These are phyloP conservation scores for Anas georgica DNA, from an alignment of 2,797 vertebrate genomes.

Conservation along the genomic window DNA sequence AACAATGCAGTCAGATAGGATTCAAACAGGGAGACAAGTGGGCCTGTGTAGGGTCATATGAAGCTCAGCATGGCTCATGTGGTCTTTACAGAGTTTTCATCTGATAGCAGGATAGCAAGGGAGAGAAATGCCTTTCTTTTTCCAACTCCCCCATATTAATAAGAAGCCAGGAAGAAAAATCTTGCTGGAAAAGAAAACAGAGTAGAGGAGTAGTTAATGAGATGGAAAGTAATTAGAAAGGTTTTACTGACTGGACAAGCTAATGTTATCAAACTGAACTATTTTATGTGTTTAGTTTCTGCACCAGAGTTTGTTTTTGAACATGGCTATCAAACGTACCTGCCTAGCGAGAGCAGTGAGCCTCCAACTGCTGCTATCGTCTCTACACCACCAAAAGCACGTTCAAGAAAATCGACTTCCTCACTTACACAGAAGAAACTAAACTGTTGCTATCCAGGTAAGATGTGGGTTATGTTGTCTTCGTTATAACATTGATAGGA, in stretches of 20 bases:
- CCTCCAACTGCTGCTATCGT: constrained; percentile 72
- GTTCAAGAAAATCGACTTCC: constrained; percentile 84
- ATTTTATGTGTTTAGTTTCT: constrained; percentile 77
- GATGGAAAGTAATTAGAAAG: neutral
- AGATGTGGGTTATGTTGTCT: neutral
- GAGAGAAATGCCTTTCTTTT: neutral
- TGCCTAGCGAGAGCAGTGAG: constrained; percentile 86
- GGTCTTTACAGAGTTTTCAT: neutral
- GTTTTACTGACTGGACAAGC: neutral
- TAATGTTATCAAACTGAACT: neutral
- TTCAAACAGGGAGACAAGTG: neutral
- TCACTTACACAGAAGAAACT: constrained; percentile 86
- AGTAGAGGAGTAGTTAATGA: neutral
- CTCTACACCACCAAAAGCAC: constrained; percentile 82
- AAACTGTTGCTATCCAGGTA: constrained; percentile 93
- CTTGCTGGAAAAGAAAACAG: neutral
- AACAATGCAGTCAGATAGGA: neutral
- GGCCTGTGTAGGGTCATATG: fast-evolving
- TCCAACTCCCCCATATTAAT: neutral
- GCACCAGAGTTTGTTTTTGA: constrained; percentile 89
- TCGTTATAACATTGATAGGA: neutral
- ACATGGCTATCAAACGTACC: constrained; percentile 89
- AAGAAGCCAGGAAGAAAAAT: neutral
- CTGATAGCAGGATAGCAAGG: neutral
- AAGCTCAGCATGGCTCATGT: neutral